Evolutionary conservation across 2,113 vertebrate genomes (phyloP), one percentile per base, ranked within the genome.

Genomic region (Ageneiosus marmoratus): DNA sequence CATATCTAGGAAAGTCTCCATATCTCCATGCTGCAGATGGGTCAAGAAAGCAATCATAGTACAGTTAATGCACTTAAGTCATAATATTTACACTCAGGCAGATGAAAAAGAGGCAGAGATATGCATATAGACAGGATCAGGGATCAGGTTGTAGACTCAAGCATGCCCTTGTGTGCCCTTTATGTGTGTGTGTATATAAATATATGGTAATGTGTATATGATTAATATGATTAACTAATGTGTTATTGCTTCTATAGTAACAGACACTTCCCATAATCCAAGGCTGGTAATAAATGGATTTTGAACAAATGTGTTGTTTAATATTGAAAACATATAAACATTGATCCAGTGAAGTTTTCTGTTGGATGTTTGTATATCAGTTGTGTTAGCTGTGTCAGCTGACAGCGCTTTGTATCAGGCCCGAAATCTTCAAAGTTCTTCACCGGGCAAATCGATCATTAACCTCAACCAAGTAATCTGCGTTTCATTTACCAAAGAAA

Each of bases 21-120:
- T 72, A 27, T 15, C 13, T 62, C 37, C 10, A 27, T 50, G 41
- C 55, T 60, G 22, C 34, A 24, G n/a, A 32, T 12, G 46, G 48
- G 27, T 22, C 41, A 24, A 27, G 16, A 74, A 32, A 76, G 56
- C 7, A 48, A 55, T 77, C 44, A 76, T 55, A 77, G 7, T 50
- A 55, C n/a, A 62, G 70, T 50, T 62, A 75, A 82, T 27, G 53
- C 70, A 82, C 32, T 5, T 69, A 37, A 67, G 81, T 34, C 29
- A 79, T 32, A 48, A n/a, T 20, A 62, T 79, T 9, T 50, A 32
- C 41, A 63, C 41, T 41, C 60, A 32, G 20, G 10, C 24, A 51
- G 3, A 29, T 65, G 60, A 48, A 63, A 44, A 79, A n/a, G 20
- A n/a, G 22, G 22, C 20, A 70, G 34, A n/a, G 24, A 73, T 48